phyloP scores from a whole-genome alignment of 2,797 vertebrate species.

The Basileuterus tristriatus region DNA sequence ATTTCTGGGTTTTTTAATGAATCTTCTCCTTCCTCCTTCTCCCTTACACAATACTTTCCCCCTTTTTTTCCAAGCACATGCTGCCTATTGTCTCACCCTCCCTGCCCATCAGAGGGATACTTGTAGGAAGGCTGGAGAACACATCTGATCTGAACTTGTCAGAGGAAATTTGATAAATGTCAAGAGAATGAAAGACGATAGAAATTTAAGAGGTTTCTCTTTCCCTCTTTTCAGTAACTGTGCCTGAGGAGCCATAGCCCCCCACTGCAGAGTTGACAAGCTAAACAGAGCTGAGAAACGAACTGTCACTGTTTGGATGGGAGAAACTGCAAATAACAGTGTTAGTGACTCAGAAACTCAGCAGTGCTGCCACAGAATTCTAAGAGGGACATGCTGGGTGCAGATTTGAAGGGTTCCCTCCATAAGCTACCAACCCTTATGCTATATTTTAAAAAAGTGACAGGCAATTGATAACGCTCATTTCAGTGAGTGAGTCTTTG shows the following conservation, averaged over 20 bases:
- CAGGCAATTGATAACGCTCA: neutral
- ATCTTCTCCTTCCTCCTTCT: neutral
- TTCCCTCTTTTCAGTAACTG: slow-evolving; percentile 24
- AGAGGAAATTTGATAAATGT: slow-evolving; percentile 62
- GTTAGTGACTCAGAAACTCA: neutral
- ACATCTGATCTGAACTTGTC: slow-evolving; percentile 30
- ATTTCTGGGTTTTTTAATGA: neutral
- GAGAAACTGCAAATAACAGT: neutral
- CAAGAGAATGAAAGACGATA: slow-evolving; percentile 43
- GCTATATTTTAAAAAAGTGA: neutral
- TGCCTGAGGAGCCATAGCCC: slow-evolving; percentile 20
- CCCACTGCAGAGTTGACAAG: slow-evolving; percentile 35
- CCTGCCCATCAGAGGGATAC: slow-evolving; percentile 17
- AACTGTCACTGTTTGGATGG: slow-evolving; percentile 32
- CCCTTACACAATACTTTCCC: neutral
- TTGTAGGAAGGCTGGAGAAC: slow-evolving; percentile 6
- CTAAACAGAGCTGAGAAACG: slow-evolving; percentile 27
- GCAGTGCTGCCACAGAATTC: neutral
- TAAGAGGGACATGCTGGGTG: neutral
- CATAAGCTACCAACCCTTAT: neutral
- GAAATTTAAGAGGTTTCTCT: slow-evolving; percentile 60
- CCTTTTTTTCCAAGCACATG: neutral
- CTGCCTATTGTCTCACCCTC: neutral
- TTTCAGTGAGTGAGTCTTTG: neutral
- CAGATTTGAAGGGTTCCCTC: neutral